Evolutionary conservation across 2,797 vertebrate species (phyloP).

Genomic region (Odontamblyopus lacepedii): DNA sequence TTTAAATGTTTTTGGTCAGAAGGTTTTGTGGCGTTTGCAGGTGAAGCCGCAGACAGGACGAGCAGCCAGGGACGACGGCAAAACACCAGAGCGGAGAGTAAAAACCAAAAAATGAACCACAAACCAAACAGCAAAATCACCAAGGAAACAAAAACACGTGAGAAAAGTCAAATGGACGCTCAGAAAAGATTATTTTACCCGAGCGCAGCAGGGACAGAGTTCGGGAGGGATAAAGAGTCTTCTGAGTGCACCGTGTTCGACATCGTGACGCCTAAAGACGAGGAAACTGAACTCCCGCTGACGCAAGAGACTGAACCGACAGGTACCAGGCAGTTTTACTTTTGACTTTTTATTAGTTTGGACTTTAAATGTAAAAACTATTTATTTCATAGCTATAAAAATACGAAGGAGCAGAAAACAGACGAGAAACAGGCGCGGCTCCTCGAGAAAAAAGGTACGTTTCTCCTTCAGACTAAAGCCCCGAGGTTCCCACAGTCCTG

Average conservation of each 20-base stretch:
- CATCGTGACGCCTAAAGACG: constrained; percentile 28
- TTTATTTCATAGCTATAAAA: constrained; percentile 63
- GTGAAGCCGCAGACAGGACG: constrained; percentile 10
- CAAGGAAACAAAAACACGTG: neutral
- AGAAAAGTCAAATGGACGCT: neutral
- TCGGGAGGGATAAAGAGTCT: neutral
- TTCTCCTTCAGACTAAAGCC: too few relatives aligned
- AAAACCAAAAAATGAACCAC: too few relatives aligned
- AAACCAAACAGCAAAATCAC: neutral
- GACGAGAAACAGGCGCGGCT: constrained; percentile 26
- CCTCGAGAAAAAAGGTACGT: constrained; percentile 47
- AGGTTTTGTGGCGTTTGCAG: neutral
- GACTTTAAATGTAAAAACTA: neutral
- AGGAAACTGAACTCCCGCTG: neutral
- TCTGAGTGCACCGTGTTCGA: constrained; percentile 31
- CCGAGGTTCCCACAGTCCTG: too few relatives aligned
- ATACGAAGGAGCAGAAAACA: constrained; percentile 65
- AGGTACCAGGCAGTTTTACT: constrained; percentile 34
- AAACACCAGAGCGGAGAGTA: constrained; percentile 10
- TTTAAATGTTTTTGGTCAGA: neutral
- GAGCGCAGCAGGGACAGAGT: neutral
- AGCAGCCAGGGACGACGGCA: constrained; percentile 22
- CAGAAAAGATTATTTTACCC: neutral
- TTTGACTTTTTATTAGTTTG: neutral
- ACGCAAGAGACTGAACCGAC: neutral